Evolutionary conservation across 1,140 invertebrate genomes (phyloP).

Genomic region (Drosophila trapezifrons): DNA sequence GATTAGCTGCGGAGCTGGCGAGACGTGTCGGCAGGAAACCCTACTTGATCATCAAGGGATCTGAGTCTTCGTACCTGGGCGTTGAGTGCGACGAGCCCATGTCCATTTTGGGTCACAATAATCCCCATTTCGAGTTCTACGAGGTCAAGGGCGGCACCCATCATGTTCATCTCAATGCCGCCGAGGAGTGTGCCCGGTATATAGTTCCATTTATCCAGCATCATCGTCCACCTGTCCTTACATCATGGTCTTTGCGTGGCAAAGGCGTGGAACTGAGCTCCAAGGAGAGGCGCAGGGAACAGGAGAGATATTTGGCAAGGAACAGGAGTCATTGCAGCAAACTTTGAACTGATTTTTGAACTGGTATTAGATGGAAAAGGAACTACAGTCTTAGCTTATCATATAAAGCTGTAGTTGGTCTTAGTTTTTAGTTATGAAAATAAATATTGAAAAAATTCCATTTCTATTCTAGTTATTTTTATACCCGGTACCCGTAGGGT

Average conservation of each 20-base stretch:
- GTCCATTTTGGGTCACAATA: constrained; percentile 84
- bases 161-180: constrained; percentile 88
- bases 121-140: constrained; percentile 86
- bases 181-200: constrained; percentile 85
- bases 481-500: too few relatives aligned
- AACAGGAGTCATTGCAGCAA: constrained; percentile 17
- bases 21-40: constrained; percentile 54
- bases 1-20: constrained; percentile 38
- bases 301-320: constrained; percentile 16
- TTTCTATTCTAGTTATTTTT: not conserved
- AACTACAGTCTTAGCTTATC: not conserved
- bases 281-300: not conserved
- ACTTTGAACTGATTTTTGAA: constrained; percentile 19
- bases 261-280: constrained; percentile 13
- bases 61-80: constrained; percentile 14
- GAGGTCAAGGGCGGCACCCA: constrained; percentile 86
- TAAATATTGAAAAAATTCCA: not conserved
- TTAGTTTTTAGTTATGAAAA: not conserved
- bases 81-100: constrained; percentile 81
- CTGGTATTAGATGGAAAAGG: not conserved
- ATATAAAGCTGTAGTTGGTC: not conserved
- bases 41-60: constrained; percentile 64
- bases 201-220: constrained; percentile 85
- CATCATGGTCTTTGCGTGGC: constrained; percentile 41
- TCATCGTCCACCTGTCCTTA: constrained; percentile 70